phyloP scores from a whole-genome alignment of 2,888 invertebrate genomes.

The Drosophila vallismaia region DNA sequence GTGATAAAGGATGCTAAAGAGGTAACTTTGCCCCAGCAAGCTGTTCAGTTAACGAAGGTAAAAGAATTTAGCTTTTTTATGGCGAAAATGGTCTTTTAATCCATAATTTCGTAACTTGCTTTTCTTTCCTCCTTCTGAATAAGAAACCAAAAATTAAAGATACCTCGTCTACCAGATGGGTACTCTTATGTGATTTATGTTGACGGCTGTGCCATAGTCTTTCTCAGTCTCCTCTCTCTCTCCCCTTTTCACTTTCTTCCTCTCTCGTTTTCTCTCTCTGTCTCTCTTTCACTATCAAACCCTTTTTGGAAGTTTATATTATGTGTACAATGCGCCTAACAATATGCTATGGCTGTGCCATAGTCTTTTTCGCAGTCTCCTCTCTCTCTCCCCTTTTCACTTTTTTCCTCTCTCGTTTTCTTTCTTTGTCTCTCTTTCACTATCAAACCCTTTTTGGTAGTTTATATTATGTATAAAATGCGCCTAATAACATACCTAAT shows the following conservation, averaged over 20 bases:
- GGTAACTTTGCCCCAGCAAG: constrained; percentile 80
- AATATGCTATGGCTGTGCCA: too few species aligned
- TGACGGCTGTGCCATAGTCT: constrained; percentile 3
- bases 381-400: not conserved
- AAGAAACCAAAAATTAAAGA: not conserved
- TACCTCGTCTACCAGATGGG: not conserved
- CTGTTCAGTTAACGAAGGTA: constrained; percentile 82
- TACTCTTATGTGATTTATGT: not conserved
- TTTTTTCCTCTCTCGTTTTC: constrained; percentile 1
- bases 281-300: not conserved
- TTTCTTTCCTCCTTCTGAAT: constrained; percentile 4
- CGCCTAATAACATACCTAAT: constrained; percentile 7
- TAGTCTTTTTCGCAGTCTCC: constrained; percentile 1
- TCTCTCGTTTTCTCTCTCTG: constrained; percentile 1
- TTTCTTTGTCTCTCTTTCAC: not conserved
- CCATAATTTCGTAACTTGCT: not conserved
- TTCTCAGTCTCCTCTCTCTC: not conserved
- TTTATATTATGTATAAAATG: not conserved
- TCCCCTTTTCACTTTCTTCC: not conserved
- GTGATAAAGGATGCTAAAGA: constrained; percentile 84
- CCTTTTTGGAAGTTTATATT: not conserved
- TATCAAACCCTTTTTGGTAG: not conserved
- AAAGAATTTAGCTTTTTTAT: constrained; percentile 12
- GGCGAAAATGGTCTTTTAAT: not conserved
- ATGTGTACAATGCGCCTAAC: constrained; percentile 1